Percentiles rank a stretch among this genome's conserved stretches.
Conservation (phyloP, 2,888 invertebrate genomes). For the Macaria liturata region DNA sequence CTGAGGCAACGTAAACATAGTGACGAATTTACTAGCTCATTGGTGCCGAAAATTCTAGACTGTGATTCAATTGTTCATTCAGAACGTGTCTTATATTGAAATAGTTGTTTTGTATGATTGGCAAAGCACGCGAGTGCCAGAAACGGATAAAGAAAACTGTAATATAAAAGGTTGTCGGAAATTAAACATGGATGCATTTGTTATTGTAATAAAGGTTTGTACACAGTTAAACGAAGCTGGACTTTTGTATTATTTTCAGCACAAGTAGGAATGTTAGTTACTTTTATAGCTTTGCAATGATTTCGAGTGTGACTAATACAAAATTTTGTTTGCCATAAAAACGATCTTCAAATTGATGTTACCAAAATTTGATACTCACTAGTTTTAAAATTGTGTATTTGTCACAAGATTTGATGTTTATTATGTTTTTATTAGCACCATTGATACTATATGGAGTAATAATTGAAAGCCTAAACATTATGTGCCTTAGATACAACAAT, state of each 20-base stretch:
- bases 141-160: constrained; percentile 51
- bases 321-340: constrained; percentile 31
- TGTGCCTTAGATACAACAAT: constrained; percentile 85
- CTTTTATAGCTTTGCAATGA: constrained; percentile 73
- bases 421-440: constrained; percentile 72
- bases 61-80: constrained; percentile 82
- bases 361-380: constrained; percentile 33
- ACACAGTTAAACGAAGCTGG: constrained; percentile 49
- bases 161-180: constrained; percentile 46
- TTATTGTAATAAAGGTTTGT: constrained; percentile 40
- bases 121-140: constrained; percentile 65
- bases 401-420: constrained; percentile 47
- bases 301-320: constrained; percentile 52
- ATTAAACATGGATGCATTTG: constrained; percentile 66
- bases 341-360: constrained; percentile 26
- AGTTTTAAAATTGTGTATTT: constrained; percentile 45
- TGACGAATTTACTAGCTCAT: constrained; percentile 81
- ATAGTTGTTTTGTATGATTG: constrained; percentile 81
- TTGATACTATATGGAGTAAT: constrained; percentile 80
- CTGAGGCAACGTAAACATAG: constrained; percentile 60
- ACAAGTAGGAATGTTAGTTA: constrained; percentile 63
- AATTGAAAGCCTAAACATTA: constrained; percentile 83
- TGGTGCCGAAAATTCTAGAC: constrained; percentile 83
- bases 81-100: constrained; percentile 83
- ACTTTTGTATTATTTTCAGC: constrained; percentile 51